A percentile compares a stretch with the other conserved stretches of the same genome.
phyloP scores from a whole-genome alignment of 2,113 vertebrate species.

The Carassius auratus region DNA sequence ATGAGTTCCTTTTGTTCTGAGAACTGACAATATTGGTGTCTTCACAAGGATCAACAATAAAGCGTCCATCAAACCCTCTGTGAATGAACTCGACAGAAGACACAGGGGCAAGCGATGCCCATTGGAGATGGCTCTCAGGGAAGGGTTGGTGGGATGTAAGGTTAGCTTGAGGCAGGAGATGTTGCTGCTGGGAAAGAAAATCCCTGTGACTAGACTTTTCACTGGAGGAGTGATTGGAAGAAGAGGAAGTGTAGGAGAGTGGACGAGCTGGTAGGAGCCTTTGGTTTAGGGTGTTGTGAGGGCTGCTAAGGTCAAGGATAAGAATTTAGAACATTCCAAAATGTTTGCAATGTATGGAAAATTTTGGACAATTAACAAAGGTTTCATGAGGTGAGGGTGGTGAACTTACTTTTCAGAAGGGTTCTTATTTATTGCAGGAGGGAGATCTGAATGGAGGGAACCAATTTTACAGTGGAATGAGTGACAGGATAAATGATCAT shows the following conservation, averaged over 20 bases:
- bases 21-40: conserved; percentile 40
- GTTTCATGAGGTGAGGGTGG: conserved; percentile 52
- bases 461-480: conserved; percentile 32
- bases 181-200: conserved; percentile 51
- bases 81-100: conserved; percentile 84
- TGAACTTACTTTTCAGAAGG: conserved; percentile 74
- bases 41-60: conserved; percentile 68
- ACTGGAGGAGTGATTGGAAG: conserved; percentile 69
- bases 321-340: not conserved
- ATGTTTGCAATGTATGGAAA: not conserved
- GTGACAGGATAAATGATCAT: not conserved
- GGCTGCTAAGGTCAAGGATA: conserved; percentile 71
- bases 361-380: not conserved
- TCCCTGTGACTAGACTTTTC: conserved; percentile 51
- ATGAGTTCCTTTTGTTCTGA: conserved; percentile 51
- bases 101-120: conserved; percentile 53
- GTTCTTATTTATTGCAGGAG: conserved; percentile 69
- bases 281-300: conserved; percentile 87
- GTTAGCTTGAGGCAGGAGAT: conserved; percentile 49
- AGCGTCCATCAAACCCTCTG: conserved; percentile 88
- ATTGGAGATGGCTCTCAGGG: conserved; percentile 66
- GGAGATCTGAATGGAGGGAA: conserved; percentile 66
- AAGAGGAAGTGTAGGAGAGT: conserved; percentile 66
- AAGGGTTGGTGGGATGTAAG: conserved; percentile 47
- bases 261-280: conserved; percentile 80